A percentile compares a stretch with the other conserved stretches of the same genome.
phyloP scores from a whole-genome alignment of 1,140 invertebrate genomes.

The Drosophila ambigua region DNA sequence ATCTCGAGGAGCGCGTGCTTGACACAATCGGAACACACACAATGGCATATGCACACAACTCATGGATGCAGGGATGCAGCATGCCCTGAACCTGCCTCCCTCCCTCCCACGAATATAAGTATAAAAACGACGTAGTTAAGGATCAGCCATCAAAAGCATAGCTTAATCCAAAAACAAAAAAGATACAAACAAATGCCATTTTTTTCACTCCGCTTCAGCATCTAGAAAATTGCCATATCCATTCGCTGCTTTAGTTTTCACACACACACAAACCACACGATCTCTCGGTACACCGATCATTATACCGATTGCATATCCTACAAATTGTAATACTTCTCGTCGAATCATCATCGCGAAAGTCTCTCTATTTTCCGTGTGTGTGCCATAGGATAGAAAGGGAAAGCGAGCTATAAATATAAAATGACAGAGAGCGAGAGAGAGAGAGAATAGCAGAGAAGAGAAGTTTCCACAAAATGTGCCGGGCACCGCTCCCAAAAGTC shows the following conservation, averaged over 20 bases:
- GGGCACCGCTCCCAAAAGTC: slow-evolving; percentile 61
- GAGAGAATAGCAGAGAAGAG: slow-evolving; percentile 1
- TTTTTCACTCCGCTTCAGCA: background rate
- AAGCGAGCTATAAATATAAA: background rate
- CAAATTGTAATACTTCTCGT: too few species aligned
- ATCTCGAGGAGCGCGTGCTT: slow-evolving; percentile 57
- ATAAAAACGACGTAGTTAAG: slow-evolving; percentile 40
- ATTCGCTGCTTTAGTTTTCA: slow-evolving; percentile 12
- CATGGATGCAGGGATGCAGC: slow-evolving; percentile 13
- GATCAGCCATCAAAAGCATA: slow-evolving; percentile 63
- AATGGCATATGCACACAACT: background rate
- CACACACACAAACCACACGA: background rate
- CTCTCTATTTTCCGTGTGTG: background rate
- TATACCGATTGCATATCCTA: too few species aligned
- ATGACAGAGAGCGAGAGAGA: background rate
- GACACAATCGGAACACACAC: slow-evolving; percentile 42
- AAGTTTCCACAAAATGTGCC: slow-evolving; percentile 49
- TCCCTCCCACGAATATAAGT: slow-evolving; percentile 13
- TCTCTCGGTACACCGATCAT: background rate
- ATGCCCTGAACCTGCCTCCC: slow-evolving; percentile 21
- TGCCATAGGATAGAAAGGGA: background rate
- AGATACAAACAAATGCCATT: background rate
- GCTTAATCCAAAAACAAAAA: slow-evolving; percentile 52
- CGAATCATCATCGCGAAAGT: too few species aligned
- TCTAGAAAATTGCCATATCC: slow-evolving; percentile 25